Evolutionary conservation across 2,888 invertebrate species (phyloP).

Genomic region (Troides aeacus): DNA sequence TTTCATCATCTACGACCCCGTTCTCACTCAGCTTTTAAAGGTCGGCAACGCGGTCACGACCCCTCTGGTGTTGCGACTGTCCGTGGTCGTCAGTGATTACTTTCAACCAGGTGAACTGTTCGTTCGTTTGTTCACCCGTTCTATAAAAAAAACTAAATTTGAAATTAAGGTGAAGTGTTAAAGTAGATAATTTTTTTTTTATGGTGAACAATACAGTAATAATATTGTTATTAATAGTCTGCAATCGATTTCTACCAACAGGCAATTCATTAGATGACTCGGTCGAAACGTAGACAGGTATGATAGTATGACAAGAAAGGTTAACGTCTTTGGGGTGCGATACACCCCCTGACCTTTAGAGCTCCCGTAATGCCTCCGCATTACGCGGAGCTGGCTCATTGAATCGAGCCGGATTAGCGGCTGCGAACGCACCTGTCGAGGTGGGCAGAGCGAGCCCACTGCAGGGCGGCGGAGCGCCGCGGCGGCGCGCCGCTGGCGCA

Average conservation of each 20-base stretch:
- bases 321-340: slow-evolving; percentile 36
- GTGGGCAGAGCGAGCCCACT: slow-evolving; percentile 52
- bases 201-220: not conserved
- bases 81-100: no score
- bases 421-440: slow-evolving; percentile 52
- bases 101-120: no score
- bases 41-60: no score
- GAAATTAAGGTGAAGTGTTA: no score
- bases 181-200: no score
- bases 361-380: slow-evolving; percentile 55
- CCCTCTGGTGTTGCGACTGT: no score
- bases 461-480: slow-evolving; percentile 49
- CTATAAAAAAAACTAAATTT: no score
- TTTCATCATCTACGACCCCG: not conserved
- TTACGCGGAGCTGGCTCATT: slow-evolving; percentile 47
- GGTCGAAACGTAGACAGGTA: slow-evolving; percentile 46
- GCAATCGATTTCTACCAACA: slow-evolving; percentile 36
- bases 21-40: no score
- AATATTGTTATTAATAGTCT: slow-evolving; percentile 6
- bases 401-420: slow-evolving; percentile 45
- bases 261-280: slow-evolving; percentile 38
- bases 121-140: no score
- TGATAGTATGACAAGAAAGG: slow-evolving; percentile 39
- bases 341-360: slow-evolving; percentile 61
- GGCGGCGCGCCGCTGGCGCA: slow-evolving; percentile 50